Evolutionary conservation across 2,888 invertebrate species (phyloP), one percentile per base, ranked within the genome.

Genomic region (Mellilla xanthometata): DNA sequence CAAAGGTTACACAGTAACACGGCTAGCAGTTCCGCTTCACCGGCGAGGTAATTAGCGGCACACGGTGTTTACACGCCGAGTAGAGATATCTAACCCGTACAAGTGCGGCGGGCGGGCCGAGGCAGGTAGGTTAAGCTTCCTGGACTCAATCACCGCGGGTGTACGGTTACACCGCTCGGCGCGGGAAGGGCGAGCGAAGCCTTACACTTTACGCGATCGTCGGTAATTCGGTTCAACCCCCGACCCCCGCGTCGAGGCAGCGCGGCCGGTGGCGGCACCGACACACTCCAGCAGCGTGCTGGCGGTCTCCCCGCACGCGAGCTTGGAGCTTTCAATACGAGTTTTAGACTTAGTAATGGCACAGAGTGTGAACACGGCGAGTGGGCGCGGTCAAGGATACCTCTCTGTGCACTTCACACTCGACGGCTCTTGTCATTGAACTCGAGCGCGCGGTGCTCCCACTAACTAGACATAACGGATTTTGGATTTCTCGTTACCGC

Each of bases 61-160:
- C 24, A 8, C 19, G 3, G 19, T 6, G 19, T 6, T 6, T 4
- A 8, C 11, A 12, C 8, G 8, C 2, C 12, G 12, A 4, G 13
- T 10, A 28, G 8, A 30, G 8, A 5, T 3, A 33, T 26, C 7
- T 26, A 39, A 39, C 33, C 47, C 47, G n/a, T 48, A 48, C 47
- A 48, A 48, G 41, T 48, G 47, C 28, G 12, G 41, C 13, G 19
- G 3, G 29, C 11, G 30, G n/a, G 29, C 33, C 23, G 47, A 38
- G 41, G 41, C 33, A 29, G 47, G 32, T 27, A 36, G 36, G 47
- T 26, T 38, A 47, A 47, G 36, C 47, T 47, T 41, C 41, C 41
- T 38, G 47, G 47, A 41, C 47, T 42, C 41, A 34, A 48, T 38
- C 41, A 42, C 38, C 28, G 47, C 15, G 32, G n/a, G 40, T 41